Percentiles rank a stretch among this genome's conserved stretches.
These are phyloP conservation scores for Eilema caniola DNA, from an alignment of 2,888 invertebrate genomes.

Conservation along the genomic window DNA sequence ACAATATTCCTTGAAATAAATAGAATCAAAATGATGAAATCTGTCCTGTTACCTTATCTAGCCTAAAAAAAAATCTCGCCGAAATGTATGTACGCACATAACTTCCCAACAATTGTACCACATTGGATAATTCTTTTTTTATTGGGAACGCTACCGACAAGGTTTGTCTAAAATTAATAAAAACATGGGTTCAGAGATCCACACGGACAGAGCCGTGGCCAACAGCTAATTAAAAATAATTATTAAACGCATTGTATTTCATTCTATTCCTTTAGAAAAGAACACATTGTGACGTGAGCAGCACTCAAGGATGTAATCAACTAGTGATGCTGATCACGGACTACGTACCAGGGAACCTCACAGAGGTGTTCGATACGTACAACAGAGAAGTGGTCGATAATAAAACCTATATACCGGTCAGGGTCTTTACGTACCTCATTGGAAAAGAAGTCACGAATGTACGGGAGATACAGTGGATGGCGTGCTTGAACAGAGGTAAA, in stretches of 20 bases:
- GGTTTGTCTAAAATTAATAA: too few relatives aligned
- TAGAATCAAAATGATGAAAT: too few relatives aligned
- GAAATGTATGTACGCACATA: too few relatives aligned
- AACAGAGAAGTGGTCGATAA: conserved; percentile 90
- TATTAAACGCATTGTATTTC: background rate
- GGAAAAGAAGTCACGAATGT: conserved; percentile 97
- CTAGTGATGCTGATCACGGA: conserved; percentile 99
- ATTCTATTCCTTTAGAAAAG: conserved; percentile 64
- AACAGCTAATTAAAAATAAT: background rate
- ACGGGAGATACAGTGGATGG: conserved; percentile 96
- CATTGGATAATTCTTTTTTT: too few relatives aligned
- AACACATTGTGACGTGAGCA: conserved; percentile 69
- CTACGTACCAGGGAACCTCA: conserved; percentile 95
- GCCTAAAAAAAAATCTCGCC: too few relatives aligned
- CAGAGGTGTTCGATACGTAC: conserved; percentile 93
- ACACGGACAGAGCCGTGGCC: too few relatives aligned
- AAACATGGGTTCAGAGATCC: too few relatives aligned
- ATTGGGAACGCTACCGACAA: too few relatives aligned
- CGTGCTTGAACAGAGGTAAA: conserved; percentile 96
- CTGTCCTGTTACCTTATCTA: too few relatives aligned
- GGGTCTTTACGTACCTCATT: conserved; percentile 98
- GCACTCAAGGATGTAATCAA: conserved; percentile 93
- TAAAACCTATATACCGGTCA: conserved; percentile 91
- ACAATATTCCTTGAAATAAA: too few relatives aligned
- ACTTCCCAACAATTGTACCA: too few relatives aligned